A percentile compares a stretch with the other conserved stretches of the same genome.
Conservation (phyloP, 2,113 vertebrate genomes). For the Microtus pennsylvanicus region DNA sequence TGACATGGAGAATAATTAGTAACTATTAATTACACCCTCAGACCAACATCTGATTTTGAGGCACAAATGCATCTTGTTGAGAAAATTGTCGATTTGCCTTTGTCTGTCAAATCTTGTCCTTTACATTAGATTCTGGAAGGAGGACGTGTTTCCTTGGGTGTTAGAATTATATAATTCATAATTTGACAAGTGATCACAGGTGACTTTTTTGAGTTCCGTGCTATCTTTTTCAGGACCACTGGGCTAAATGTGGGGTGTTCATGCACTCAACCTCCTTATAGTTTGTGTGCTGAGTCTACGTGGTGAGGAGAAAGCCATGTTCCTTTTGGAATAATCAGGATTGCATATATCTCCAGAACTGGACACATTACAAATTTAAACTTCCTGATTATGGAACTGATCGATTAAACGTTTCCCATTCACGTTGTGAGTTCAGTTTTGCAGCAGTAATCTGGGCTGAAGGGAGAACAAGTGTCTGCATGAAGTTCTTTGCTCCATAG, state of each 20-base stretch:
- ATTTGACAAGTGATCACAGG: background rate
- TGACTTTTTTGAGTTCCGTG: background rate
- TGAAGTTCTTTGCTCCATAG: background rate
- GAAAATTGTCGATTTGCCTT: background rate
- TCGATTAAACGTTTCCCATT: background rate
- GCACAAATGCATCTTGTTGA: background rate
- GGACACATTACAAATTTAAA: background rate
- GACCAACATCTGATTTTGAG: background rate
- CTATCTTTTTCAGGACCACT: background rate
- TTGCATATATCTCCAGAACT: background rate
- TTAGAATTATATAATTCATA: background rate
- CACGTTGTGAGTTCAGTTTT: background rate
- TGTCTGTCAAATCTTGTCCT: background rate
- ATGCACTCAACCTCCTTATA: background rate
- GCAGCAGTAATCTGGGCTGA: background rate
- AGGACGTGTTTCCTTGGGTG: background rate
- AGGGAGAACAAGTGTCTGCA: background rate
- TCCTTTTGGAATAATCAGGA: background rate
- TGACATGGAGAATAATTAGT: slow-evolving; percentile 16
- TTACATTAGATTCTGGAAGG: background rate
- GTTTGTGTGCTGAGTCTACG: background rate
- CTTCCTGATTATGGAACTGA: background rate
- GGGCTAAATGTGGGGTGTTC: background rate
- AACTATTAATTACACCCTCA: background rate
- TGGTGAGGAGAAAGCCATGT: background rate